Percentiles rank a stretch among this genome's conserved stretches.
phyloP scores from a whole-genome alignment of 2,888 invertebrate genomes.

The Synanthedon andrenaeformis region DNA sequence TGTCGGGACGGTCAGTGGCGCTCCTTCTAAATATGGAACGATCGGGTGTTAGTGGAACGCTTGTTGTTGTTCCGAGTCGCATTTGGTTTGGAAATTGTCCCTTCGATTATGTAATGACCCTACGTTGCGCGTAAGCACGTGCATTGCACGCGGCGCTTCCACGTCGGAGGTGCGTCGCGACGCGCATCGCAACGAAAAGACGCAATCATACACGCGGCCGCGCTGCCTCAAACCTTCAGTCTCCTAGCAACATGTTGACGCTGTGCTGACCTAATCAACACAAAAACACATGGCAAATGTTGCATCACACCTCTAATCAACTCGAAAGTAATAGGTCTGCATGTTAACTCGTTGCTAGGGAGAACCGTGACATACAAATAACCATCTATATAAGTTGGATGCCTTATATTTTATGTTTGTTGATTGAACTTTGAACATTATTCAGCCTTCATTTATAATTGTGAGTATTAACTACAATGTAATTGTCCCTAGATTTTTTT shows the following conservation, averaged over 20 bases:
- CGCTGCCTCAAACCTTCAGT: constrained; percentile 39
- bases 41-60: constrained; percentile 47
- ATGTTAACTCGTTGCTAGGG: constrained; percentile 33
- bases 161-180: constrained; percentile 45
- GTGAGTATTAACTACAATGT: constrained; percentile 16
- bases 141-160: constrained; percentile 54
- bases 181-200: constrained; percentile 16
- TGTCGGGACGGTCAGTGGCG: constrained; percentile 49
- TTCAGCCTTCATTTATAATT: constrained; percentile 10
- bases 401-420: constrained; percentile 6
- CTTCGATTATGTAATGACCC: constrained; percentile 59
- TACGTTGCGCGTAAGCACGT: constrained; percentile 42
- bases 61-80: constrained; percentile 33
- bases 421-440: constrained; percentile 18
- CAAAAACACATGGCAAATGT: constrained; percentile 61
- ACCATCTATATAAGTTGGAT: neutral
- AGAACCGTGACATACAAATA: constrained; percentile 30
- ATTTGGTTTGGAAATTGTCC: constrained; percentile 21
- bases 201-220: constrained; percentile 31
- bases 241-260: constrained; percentile 69
- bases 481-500: too few species aligned
- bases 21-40: constrained; percentile 67
- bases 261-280: constrained; percentile 60
- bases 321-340: constrained; percentile 19
- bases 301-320: constrained; percentile 48